These are phyloP conservation scores for Equus quagga DNA, from an alignment of 2,113 vertebrate species.

Conservation along the genomic window DNA sequence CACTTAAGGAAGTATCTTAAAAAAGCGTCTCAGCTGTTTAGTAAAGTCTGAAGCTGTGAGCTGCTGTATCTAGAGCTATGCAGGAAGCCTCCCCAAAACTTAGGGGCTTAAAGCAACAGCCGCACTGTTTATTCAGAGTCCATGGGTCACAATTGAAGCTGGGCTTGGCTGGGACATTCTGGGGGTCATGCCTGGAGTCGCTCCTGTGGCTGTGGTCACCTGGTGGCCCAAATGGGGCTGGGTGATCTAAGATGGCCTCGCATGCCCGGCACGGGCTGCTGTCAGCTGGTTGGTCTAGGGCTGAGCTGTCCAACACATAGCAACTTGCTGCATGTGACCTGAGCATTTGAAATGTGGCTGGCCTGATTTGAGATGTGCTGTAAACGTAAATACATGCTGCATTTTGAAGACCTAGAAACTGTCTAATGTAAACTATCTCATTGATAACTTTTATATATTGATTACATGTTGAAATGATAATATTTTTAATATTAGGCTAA, in stretches of 20 bases:
- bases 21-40: neutral
- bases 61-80: neutral
- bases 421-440: neutral
- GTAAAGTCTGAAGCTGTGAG: neutral
- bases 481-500: neutral
- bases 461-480: neutral
- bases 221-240: neutral
- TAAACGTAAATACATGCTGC: neutral
- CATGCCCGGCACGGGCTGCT: neutral
- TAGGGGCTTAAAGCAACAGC: neutral
- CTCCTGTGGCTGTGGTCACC: neutral
- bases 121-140: neutral
- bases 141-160: neutral
- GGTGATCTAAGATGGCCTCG: neutral
- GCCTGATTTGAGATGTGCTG: neutral
- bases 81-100: neutral
- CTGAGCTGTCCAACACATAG: rapidly evolving
- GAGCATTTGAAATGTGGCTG: neutral
- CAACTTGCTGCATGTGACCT: neutral
- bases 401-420: slow-evolving; percentile 1
- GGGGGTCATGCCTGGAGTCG: neutral
- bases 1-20: neutral
- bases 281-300: neutral
- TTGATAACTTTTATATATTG: neutral
- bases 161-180: neutral